Percentiles rank a stretch among this genome's conserved stretches.
phyloP scores from a whole-genome alignment of 2,888 invertebrate species.

The Desoria tigrina region DNA sequence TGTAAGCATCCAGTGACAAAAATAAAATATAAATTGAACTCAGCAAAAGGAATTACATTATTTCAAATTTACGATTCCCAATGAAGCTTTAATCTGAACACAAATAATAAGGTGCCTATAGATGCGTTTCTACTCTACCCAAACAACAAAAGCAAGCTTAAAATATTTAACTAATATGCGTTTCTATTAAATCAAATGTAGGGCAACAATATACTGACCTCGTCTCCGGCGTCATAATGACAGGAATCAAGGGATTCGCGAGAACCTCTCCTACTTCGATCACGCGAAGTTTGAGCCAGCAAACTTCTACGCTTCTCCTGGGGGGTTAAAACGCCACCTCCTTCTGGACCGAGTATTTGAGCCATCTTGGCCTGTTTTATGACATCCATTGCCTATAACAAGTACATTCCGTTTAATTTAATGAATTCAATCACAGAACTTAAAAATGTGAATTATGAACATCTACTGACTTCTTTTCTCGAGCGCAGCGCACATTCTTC shows the following conservation, averaged over 20 bases:
- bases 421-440: constrained; percentile 26
- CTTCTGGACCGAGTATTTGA: constrained; percentile 67
- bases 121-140: no score
- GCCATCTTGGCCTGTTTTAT: constrained; percentile 87
- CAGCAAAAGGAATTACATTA: no score
- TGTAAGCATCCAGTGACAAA: no score
- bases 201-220: no score
- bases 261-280: constrained; percentile 67
- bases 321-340: constrained; percentile 55
- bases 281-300: constrained; percentile 62
- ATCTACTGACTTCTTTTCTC: constrained; percentile 77
- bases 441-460: constrained; percentile 15
- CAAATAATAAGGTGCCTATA: no score
- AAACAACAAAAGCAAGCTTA: not conserved
- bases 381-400: constrained; percentile 78
- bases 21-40: no score
- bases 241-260: constrained; percentile 72
- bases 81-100: no score
- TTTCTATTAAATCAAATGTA: no score
- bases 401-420: constrained; percentile 19
- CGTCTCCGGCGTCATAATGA: constrained; percentile 69
- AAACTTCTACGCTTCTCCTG: constrained; percentile 55
- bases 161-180: constrained; percentile 1
- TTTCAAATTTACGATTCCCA: no score
- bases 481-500: constrained; percentile 97